Evolutionary conservation across 2,113 vertebrate species (phyloP), one percentile per base, ranked within the genome.

Genomic region (Caranx melampygus): DNA sequence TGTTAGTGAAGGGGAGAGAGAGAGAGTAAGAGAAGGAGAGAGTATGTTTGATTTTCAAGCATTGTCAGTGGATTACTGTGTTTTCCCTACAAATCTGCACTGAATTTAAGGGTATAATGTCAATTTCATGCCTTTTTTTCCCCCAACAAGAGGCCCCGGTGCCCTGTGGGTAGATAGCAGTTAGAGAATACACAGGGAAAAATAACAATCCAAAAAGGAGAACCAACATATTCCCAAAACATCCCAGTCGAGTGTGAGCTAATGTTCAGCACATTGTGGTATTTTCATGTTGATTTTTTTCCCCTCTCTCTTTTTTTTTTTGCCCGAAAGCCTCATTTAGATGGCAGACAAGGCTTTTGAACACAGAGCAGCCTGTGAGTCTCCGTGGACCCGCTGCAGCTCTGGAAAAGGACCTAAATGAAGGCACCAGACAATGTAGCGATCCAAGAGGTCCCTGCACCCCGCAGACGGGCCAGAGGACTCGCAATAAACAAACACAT

Each of bases 71-170:
- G 87, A 90, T 93, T 93, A 88, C 82, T 86, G 76, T 87, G 85
- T 91, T 93, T 93, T 89, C 75, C 45, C 80, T 84, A 59, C 79
- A 92, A 93, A 92, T 92, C 75, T 70, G 70, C 69, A 12, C 55
- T 64, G 81, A 74, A 83, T 93, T 93, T 92, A 88, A 87, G 86
- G 83, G 88, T 85, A 87, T 88, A 92, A 93, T 89, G 88, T 92
- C 90, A 93, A 94, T 94, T 94, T 95, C 90, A 92, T 93, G 91
- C 87, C 81, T 86, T 78, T 73, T 91, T 83, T 70, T 3, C 18
- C 42, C 69, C 87, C 75, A 86, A 82, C 85, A 60, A 63, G 85
- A 86, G 90, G 83, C 77, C 83, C 61, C 45, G 15, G 69, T 88
- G 89, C 87, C 92, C 92, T 90, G 85, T 93, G 93, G 93, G 91